Evolutionary conservation across 2,797 vertebrate genomes (phyloP).

Genomic region (Leuciscus waleckii): DNA sequence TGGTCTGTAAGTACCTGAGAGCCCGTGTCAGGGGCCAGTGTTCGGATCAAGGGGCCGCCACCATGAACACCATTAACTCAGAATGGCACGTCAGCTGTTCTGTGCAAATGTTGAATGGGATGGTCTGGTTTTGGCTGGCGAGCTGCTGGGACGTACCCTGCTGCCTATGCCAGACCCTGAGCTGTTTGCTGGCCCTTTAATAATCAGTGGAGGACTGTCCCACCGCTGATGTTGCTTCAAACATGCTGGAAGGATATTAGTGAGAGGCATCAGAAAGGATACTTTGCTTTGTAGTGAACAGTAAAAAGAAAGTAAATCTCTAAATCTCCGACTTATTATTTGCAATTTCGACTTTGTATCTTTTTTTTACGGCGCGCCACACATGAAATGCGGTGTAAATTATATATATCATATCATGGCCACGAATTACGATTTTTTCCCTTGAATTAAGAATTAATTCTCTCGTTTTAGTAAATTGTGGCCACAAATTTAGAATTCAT

Average conservation of each 20-base stretch:
- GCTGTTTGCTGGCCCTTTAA: conserved; percentile 33
- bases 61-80: conserved; percentile 71
- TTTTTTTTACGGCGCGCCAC: no score
- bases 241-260: neutral
- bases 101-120: conserved; percentile 54
- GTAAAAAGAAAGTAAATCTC: neutral
- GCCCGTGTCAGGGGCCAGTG: conserved; percentile 62
- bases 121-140: conserved; percentile 11
- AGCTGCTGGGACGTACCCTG: conserved; percentile 18
- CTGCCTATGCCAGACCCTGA: conserved; percentile 13
- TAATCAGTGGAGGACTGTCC: neutral
- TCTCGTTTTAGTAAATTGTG: no score
- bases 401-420: no score
- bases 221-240: neutral
- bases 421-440: no score
- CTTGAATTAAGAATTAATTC: no score
- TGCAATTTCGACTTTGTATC: no score
- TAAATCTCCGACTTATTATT: no score
- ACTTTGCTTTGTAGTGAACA: neutral
- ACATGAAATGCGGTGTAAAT: no score
- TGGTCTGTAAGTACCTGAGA: conserved; percentile 55
- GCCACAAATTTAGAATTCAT: no score
- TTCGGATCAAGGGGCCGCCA: conserved; percentile 68
- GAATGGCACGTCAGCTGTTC: conserved; percentile 70
- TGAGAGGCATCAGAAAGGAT: neutral